Percentiles rank a stretch among this genome's conserved stretches.
Evolutionary conservation across 2,797 vertebrate species (phyloP).

Genomic region (Hemitrygon akajei): DNA sequence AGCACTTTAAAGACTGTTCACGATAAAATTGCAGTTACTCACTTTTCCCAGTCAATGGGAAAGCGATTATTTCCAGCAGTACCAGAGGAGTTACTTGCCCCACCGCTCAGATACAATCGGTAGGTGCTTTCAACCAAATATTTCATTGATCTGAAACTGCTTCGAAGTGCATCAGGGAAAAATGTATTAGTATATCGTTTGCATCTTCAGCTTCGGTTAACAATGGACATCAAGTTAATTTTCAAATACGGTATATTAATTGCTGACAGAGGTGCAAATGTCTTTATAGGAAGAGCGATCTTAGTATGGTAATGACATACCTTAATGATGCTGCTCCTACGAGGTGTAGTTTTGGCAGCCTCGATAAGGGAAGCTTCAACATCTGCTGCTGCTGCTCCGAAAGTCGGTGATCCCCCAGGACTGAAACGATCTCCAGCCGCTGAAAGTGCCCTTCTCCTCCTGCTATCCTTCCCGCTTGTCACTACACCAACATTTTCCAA

Average conservation of each 20-base stretch:
- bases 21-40: not conserved
- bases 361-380: slow-evolving; percentile 55
- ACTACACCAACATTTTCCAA: slow-evolving; percentile 39
- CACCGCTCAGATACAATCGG: not conserved
- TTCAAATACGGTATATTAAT: not conserved
- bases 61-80: not conserved
- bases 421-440: slow-evolving; percentile 41
- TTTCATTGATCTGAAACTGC: not conserved
- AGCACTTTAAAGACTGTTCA: not conserved
- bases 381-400: slow-evolving; percentile 37
- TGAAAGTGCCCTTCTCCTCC: slow-evolving; percentile 50
- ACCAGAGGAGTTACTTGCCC: not conserved
- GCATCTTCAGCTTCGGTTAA: not conserved
- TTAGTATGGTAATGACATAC: slow-evolving; percentile 42
- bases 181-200: not conserved
- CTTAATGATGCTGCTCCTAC: slow-evolving; percentile 70
- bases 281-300: not conserved
- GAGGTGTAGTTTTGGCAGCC: slow-evolving; percentile 57
- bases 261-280: too few relatives aligned
- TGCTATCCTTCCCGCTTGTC: slow-evolving; percentile 50
- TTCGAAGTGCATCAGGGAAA: not conserved
- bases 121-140: not conserved
- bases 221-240: not conserved
- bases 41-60: not conserved
- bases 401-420: not conserved